These are phyloP conservation scores for Hystrix brachyura DNA, from an alignment of 2,113 vertebrate species.

Conservation along the genomic window DNA sequence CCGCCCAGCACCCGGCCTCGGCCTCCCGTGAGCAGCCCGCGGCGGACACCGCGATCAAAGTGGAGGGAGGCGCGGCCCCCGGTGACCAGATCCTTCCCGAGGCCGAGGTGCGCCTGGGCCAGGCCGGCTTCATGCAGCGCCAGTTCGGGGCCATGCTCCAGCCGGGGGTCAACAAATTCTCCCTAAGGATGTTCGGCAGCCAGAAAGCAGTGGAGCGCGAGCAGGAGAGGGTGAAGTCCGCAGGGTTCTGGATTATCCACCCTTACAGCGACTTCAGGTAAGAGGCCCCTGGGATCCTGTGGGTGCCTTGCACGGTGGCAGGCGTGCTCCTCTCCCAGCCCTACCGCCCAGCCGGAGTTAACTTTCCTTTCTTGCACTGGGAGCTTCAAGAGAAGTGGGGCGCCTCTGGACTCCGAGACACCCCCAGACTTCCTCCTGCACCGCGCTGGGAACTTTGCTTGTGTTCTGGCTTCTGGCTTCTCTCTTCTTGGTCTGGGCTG, in stretches of 20 bases:
- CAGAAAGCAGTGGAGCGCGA: conserved; percentile 99
- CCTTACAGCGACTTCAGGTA: conserved; percentile 99
- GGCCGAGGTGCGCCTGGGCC: conserved; percentile 94
- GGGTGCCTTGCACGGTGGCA: background rate
- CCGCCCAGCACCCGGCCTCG: conserved; percentile 87
- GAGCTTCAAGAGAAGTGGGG: conserved; percentile 54
- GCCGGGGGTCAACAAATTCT: conserved; percentile 99
- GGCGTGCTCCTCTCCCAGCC: conserved; percentile 24
- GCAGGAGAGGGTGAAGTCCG: conserved; percentile 98
- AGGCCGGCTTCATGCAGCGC: conserved; percentile 97
- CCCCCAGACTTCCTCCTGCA: conserved; percentile 38
- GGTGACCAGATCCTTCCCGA: conserved; percentile 96
- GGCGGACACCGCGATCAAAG: conserved; percentile 90
- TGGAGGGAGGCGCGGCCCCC: conserved; percentile 93
- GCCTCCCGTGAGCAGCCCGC: conserved; percentile 87
- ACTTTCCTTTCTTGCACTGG: conserved; percentile 76
- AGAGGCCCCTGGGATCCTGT: conserved; percentile 57
- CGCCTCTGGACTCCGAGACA: conserved; percentile 7
- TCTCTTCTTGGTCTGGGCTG: background rate
- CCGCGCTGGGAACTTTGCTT: conserved; percentile 65
- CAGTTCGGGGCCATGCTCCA: conserved; percentile 99
- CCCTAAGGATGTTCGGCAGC: conserved; percentile 99
- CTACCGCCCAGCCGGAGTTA: conserved; percentile 68
- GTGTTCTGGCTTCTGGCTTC: background rate
- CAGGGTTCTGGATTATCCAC: conserved; percentile 99